Percentiles rank a stretch among this genome's conserved stretches.
phyloP scores from a whole-genome alignment of 1,140 invertebrate species.

The Trichogramma pretiosum region DNA sequence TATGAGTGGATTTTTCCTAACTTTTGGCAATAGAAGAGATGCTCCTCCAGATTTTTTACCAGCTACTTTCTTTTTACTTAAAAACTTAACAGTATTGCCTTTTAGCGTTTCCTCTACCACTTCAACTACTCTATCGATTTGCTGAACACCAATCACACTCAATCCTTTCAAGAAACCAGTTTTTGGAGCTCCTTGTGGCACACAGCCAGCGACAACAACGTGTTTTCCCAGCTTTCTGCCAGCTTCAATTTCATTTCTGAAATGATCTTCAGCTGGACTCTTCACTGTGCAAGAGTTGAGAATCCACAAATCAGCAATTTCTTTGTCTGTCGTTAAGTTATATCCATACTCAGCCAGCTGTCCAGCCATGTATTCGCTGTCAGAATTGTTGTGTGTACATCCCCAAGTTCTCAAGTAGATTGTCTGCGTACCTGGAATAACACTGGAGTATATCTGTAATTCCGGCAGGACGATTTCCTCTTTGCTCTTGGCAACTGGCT shows the following conservation, averaged over 20 bases:
- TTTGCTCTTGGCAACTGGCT: slow-evolving; percentile 42
- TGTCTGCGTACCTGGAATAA: slow-evolving; percentile 72
- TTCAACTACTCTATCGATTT: slow-evolving; percentile 96
- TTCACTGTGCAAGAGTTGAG: slow-evolving; percentile 98
- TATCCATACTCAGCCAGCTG: slow-evolving; percentile 83
- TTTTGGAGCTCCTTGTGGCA: slow-evolving; percentile 80
- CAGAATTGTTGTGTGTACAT: slow-evolving; percentile 92
- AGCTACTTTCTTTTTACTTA: slow-evolving; percentile 72
- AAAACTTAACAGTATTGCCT: slow-evolving; percentile 75
- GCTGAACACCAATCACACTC: slow-evolving; percentile 92
- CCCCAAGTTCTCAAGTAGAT: slow-evolving; percentile 97
- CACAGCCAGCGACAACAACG: slow-evolving; percentile 88
- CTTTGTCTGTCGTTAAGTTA: slow-evolving; percentile 71
- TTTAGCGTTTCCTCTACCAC: slow-evolving; percentile 97
- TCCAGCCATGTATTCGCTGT: slow-evolving; percentile 97
- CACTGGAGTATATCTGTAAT: slow-evolving; percentile 26
- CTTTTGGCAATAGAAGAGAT: slow-evolving; percentile 80
- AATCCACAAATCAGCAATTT: slow-evolving; percentile 83
- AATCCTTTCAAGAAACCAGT: slow-evolving; percentile 68
- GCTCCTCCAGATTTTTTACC: slow-evolving; percentile 83
- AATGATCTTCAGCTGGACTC: slow-evolving; percentile 93
- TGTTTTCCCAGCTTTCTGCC: slow-evolving; percentile 70
- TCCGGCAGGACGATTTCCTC: slow-evolving; percentile 20
- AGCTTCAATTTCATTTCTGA: slow-evolving; percentile 83
- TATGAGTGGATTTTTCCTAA: slow-evolving; percentile 88